Evolutionary conservation across 92 coral and sea anemone genomes (phyloP).

Genomic region (Phymanthus crucifer): DNA sequence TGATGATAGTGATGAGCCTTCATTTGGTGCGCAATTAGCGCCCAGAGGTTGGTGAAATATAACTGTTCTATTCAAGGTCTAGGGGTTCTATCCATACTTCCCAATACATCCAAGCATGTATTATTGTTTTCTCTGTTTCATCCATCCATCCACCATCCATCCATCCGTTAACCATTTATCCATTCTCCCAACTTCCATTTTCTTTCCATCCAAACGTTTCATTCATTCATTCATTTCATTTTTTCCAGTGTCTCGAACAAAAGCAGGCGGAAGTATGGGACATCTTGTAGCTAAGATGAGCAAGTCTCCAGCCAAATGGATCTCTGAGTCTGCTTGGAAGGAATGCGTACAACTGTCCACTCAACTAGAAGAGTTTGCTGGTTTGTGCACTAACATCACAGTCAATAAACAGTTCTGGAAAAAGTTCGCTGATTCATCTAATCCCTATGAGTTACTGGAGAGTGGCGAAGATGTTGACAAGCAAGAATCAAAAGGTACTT

Average conservation of each 20-base stretch:
- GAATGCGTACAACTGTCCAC: slow-evolving; percentile 82
- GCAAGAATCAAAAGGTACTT: slow-evolving; percentile 22
- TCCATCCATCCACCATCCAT: not conserved
- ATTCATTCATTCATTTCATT: not conserved
- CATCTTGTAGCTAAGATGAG: slow-evolving; percentile 65
- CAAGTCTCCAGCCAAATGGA: slow-evolving; percentile 93
- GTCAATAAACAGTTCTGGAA: slow-evolving; percentile 78
- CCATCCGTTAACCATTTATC: not conserved
- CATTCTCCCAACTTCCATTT: not conserved
- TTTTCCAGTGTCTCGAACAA: slow-evolving; percentile 44
- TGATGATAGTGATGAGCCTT: not conserved
- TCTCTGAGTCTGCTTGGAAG: slow-evolving; percentile 86
- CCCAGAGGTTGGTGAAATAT: not conserved
- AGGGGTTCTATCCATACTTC: not conserved
- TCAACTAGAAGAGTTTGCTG: slow-evolving; percentile 72
- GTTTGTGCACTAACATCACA: slow-evolving; percentile 81
- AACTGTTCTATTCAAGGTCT: not conserved
- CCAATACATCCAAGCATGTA: not conserved
- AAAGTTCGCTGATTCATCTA: slow-evolving; percentile 60
- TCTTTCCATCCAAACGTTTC: not conserved
- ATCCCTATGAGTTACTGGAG: slow-evolving; percentile 67
- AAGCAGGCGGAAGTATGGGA: slow-evolving; percentile 78
- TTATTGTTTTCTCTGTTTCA: too few relatives aligned
- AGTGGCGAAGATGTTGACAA: slow-evolving; percentile 38
- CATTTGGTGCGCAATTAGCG: not conserved